phyloP scores from a whole-genome alignment of 2,797 vertebrate genomes.

The Phrynocephalus vlangalii region DNA sequence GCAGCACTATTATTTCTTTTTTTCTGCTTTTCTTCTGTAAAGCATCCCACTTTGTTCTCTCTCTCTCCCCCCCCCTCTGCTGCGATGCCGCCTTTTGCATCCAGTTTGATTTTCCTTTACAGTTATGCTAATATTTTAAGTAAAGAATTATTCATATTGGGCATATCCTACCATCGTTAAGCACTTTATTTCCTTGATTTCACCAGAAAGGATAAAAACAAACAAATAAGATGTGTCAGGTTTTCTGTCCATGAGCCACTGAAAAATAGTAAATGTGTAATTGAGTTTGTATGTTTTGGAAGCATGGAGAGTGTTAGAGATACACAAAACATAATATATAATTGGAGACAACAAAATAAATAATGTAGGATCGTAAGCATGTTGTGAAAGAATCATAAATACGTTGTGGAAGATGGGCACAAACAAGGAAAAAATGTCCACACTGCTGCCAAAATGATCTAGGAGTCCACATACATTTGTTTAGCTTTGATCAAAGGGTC shows the following conservation, averaged over 20 bases:
- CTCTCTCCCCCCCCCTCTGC: constrained; percentile 16
- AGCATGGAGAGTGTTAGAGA: neutral
- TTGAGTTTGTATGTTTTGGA: neutral
- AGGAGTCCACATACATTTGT: constrained; percentile 22
- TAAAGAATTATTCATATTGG: constrained; percentile 1
- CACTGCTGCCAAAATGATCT: neutral
- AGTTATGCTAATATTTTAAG: constrained; percentile 48
- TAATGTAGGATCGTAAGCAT: neutral
- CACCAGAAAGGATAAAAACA: neutral
- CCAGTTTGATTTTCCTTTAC: constrained; percentile 59
- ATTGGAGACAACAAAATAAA: neutral
- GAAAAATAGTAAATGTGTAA: neutral
- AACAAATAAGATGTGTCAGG: neutral
- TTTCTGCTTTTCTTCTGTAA: constrained; percentile 38
- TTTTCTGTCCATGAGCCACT: neutral
- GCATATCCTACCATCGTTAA: neutral
- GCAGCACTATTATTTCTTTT: constrained; percentile 38
- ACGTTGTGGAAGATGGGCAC: neutral
- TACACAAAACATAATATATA: neutral
- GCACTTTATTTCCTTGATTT: neutral
- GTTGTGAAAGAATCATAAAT: neutral
- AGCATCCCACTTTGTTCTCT: constrained; percentile 37
- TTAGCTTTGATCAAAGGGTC: constrained; percentile 7
- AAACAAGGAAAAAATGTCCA: constrained; percentile 25
- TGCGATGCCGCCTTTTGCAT: constrained; percentile 62